Evolutionary conservation across 2,797 vertebrate species (phyloP), one percentile per base, ranked within the genome.

Genomic region (Clarias fuscus): DNA sequence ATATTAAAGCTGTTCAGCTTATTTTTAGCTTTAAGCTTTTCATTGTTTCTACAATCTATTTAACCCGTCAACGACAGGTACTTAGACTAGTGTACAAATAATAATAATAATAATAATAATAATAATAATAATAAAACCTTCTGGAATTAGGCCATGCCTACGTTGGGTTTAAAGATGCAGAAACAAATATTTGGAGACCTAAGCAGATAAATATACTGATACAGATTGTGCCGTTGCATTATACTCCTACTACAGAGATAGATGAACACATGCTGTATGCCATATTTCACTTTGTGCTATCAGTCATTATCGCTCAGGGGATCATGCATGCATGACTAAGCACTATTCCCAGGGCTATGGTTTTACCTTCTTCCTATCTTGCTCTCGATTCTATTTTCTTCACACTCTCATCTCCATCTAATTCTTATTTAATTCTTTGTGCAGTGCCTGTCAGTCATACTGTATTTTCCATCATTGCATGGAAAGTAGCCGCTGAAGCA

Each of bases 381-480:
- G 5, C 4, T 59, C 33, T 24, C 33, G 7, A 58, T 58, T 33
- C 77, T 24, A 58, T 79, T 59, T 40, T 65, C 59, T 37, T 48
- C 17, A 14, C 68, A 15, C 27, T 17, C 10, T 65, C 11, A 13
- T 73, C 82, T 80, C n/a, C 27, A 22, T 77, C 17, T 22, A 79
- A 22, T 53, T n/a, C 89, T 91, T 90, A 91, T 91, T 92, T 76
- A 64, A 87, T 88, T 59, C 89, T 87, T 89, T 90, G 76, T 91
- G 89, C 89, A 88, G 89, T 86, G 86, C 84, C 48, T 84, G 87
- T 91, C 89, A 89, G 89, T 91, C 89, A 86, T 15, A 43, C 40
- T 6, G 40, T 43, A 24, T 87, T 90, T 91, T 87, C 89, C 86
- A 90, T 92, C 87, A 76, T 67, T 82, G 85, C 90, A 73, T 75